Percentiles rank a stretch among this genome's conserved stretches.
Evolutionary conservation across 2,797 vertebrate species (phyloP).

Genomic region (Streptopelia turtur): DNA sequence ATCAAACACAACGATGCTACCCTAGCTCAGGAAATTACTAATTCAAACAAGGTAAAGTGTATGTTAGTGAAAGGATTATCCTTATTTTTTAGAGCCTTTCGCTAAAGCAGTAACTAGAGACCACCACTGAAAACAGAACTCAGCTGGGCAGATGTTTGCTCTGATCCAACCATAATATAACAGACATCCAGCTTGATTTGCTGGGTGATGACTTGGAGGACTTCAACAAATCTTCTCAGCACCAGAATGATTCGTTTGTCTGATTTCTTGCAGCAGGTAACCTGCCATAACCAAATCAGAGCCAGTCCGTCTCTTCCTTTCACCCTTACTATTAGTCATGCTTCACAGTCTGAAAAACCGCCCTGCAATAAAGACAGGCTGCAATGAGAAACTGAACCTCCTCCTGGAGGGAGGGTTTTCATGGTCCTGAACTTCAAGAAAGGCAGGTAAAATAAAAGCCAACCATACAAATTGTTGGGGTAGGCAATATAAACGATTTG

Average conservation of each 20-base stretch:
- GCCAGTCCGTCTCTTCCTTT: background rate
- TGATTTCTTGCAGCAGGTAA: background rate
- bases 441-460: background rate
- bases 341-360: background rate
- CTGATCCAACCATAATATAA: background rate
- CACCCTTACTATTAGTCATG: background rate
- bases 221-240: background rate
- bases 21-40: background rate
- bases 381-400: background rate
- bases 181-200: background rate
- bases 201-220: background rate
- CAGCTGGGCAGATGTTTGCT: background rate
- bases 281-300: background rate
- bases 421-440: background rate
- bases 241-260: background rate
- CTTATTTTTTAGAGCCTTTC: background rate
- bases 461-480: background rate
- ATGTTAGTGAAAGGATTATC: background rate
- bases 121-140: background rate
- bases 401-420: background rate
- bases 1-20: background rate
- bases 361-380: background rate
- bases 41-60: background rate
- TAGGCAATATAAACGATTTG: background rate
- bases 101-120: background rate